Conservation (phyloP, 2,888 invertebrate genomes). For the Drosophila bunnanda region DNA sequence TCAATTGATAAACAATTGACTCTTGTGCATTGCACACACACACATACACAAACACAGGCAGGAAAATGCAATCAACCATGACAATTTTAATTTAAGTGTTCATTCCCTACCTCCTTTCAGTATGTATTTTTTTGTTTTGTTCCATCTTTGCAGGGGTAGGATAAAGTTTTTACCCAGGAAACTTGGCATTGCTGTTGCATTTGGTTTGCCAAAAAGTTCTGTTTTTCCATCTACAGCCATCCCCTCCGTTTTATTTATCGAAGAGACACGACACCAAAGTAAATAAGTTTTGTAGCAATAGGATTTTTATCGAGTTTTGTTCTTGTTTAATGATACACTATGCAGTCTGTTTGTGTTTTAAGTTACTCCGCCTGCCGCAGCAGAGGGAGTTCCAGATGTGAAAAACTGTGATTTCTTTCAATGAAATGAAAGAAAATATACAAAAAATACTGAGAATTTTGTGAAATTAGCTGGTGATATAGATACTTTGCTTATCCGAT, state of each 20-base stretch:
- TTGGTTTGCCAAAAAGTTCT: slow-evolving; percentile 45
- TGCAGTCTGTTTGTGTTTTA: slow-evolving; percentile 13
- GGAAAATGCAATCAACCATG: slow-evolving; percentile 70
- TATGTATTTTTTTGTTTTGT: background rate
- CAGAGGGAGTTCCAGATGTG: slow-evolving; percentile 27
- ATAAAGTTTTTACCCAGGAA: slow-evolving; percentile 32
- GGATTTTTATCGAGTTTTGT: slow-evolving; percentile 31
- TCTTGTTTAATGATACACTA: slow-evolving; percentile 32
- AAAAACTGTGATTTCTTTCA: slow-evolving; percentile 8
- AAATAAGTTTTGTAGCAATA: slow-evolving; percentile 25
- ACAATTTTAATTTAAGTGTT: slow-evolving; percentile 50
- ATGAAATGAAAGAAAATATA: background rate
- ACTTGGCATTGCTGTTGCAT: slow-evolving; percentile 43
- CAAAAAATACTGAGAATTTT: slow-evolving; percentile 3
- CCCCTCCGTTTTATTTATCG: slow-evolving; percentile 7
- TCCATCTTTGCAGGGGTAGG: slow-evolving; percentile 10
- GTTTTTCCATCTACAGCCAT: background rate
- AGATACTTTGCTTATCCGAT: background rate
- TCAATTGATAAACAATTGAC: slow-evolving; percentile 76
- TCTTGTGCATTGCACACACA: slow-evolving; percentile 42
- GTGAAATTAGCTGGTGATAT: background rate
- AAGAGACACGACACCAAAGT: slow-evolving; percentile 31
- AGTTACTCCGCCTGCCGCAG: slow-evolving; percentile 8
- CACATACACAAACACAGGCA: slow-evolving; percentile 20
- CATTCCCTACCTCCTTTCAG: background rate